Conservation (phyloP, 2,888 invertebrate genomes). For the Pseudoips prasinana region DNA sequence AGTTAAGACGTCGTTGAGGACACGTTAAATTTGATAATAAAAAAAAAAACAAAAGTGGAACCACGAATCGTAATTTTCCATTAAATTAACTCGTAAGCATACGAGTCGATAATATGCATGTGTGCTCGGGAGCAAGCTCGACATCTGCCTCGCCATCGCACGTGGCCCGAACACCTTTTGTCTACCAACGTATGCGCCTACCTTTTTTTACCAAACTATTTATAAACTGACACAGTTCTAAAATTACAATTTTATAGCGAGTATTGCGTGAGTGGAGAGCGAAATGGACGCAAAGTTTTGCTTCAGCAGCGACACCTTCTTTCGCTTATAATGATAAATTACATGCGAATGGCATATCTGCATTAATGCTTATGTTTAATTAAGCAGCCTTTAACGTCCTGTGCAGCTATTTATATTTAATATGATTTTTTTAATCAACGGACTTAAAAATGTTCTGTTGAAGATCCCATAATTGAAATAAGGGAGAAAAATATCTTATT, state of each 20-base stretch:
- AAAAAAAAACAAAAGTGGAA: slow-evolving; percentile 18
- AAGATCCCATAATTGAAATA: no score
- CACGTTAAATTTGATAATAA: no score
- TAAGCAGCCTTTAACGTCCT: slow-evolving; percentile 1
- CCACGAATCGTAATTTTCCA: slow-evolving; percentile 26
- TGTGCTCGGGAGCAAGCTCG: slow-evolving; percentile 21
- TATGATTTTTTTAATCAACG: no score
- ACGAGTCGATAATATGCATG: slow-evolving; percentile 11
- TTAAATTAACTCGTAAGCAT: slow-evolving; percentile 24
- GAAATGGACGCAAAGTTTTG: slow-evolving; percentile 8
- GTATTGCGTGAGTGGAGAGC: slow-evolving; percentile 13
- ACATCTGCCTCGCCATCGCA: slow-evolving; percentile 61
- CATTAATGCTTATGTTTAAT: no score
- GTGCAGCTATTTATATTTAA: no score
- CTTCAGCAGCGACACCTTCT: slow-evolving; percentile 1
- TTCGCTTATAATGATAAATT: slow-evolving; percentile 1
- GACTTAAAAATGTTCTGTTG: no score
- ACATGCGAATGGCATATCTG: no score
- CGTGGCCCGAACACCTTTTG: slow-evolving; percentile 76
- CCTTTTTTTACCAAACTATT: slow-evolving; percentile 67
- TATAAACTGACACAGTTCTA: slow-evolving; percentile 63
- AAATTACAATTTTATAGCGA: slow-evolving; percentile 35
- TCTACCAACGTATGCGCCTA: slow-evolving; percentile 52
- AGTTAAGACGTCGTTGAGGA: no score
- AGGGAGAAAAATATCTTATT: no score